A percentile compares a stretch with the other conserved stretches of the same genome.
Conservation (phyloP, 2,888 invertebrate genomes). For the Taphrorychus bicolor region DNA sequence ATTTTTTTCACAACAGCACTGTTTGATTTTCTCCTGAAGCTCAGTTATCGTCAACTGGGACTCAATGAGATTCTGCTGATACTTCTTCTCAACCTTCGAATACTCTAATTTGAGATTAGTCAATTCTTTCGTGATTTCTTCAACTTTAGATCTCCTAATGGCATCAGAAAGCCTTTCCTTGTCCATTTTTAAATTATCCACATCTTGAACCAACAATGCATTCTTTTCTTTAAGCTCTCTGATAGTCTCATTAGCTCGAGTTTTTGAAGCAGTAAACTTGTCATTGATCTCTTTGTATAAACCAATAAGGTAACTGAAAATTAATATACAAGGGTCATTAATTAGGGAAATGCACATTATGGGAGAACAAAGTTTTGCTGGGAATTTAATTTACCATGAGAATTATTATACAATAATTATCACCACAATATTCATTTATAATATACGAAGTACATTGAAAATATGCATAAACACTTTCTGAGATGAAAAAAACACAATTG, state of each 20-base stretch:
- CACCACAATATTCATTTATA: too few species aligned
- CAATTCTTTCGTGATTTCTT: slow-evolving; percentile 36
- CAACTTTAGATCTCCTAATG: slow-evolving; percentile 36
- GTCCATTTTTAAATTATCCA: slow-evolving; percentile 43
- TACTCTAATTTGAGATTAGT: slow-evolving; percentile 21
- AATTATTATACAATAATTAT: too few species aligned
- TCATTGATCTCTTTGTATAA: slow-evolving; percentile 43
- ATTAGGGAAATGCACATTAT: too few species aligned
- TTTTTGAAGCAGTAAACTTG: slow-evolving; percentile 35
- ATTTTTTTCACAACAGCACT: slow-evolving; percentile 19
- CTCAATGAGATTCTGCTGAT: slow-evolving; percentile 42
- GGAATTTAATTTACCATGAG: too few species aligned
- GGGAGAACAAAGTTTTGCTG: too few species aligned
- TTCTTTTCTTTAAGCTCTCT: slow-evolving; percentile 42
- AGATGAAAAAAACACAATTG: too few species aligned
- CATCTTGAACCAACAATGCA: slow-evolving; percentile 31
- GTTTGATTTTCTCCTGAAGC: slow-evolving; percentile 39
- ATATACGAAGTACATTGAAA: too few species aligned
- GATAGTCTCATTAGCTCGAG: slow-evolving; percentile 28
- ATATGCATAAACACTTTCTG: too few species aligned
- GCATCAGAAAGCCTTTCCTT: slow-evolving; percentile 42
- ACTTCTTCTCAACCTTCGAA: slow-evolving; percentile 41
- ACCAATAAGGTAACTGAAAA: slow-evolving; percentile 46
- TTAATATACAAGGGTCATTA: too few species aligned
- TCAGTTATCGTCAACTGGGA: slow-evolving; percentile 45